Percentiles rank a stretch among this genome's conserved stretches.
These are phyloP conservation scores for Zaprionus nigranus DNA, from an alignment of 1,140 invertebrate species.

Conservation along the genomic window DNA sequence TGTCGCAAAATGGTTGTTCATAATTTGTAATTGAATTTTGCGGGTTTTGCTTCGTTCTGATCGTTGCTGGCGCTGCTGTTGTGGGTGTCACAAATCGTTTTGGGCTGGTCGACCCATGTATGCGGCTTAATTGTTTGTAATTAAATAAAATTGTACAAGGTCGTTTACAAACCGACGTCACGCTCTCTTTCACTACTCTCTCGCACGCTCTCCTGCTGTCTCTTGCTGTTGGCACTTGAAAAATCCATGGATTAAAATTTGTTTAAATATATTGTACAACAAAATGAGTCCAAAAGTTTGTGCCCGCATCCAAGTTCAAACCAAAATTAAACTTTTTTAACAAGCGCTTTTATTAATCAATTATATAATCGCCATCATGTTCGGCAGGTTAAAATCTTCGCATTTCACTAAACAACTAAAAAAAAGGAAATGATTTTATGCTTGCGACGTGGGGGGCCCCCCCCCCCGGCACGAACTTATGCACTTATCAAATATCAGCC, in stretches of 20 bases:
- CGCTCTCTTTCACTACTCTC: neutral
- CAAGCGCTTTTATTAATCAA: no score
- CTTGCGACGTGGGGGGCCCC: no score
- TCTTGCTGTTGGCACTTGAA: conserved; percentile 24
- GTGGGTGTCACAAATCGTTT: conserved; percentile 55
- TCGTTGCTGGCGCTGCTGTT: conserved; percentile 22
- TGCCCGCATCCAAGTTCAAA: no score
- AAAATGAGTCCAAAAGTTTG: no score
- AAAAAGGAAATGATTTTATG: no score
- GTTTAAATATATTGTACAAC: conserved; percentile 68
- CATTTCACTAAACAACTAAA: no score
- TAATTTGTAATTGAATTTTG: conserved; percentile 53
- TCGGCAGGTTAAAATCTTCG: no score
- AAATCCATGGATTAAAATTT: conserved; percentile 70
- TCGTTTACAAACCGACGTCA: conserved; percentile 60
- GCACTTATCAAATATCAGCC: no score
- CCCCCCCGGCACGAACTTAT: no score
- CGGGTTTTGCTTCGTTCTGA: conserved; percentile 16
- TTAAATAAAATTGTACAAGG: conserved; percentile 83
- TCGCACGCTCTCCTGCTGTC: neutral
- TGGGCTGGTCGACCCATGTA: conserved; percentile 42
- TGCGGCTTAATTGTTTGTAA: conserved; percentile 78
- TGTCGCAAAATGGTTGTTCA: conserved; percentile 6
- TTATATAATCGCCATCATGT: no score
- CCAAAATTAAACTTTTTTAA: no score